A percentile compares a stretch with the other conserved stretches of the same genome.
Conservation (phyloP, 2,113 vertebrate genomes). For the Odontesthes bonariensis region DNA sequence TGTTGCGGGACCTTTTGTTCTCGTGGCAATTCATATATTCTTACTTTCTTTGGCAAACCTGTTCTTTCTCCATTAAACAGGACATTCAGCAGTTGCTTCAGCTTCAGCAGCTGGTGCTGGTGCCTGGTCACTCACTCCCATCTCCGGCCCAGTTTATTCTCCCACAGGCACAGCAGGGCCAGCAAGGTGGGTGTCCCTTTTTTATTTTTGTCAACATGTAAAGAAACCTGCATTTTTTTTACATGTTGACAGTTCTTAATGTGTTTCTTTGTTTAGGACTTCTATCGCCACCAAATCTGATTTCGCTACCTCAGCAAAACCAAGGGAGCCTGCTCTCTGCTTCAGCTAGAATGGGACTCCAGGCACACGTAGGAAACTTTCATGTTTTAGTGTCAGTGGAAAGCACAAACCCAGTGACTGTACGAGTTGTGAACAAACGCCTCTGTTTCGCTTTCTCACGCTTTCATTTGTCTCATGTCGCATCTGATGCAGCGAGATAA, state of each 20-base stretch:
- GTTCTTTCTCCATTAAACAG: slow-evolving; percentile 62
- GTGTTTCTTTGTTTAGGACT: slow-evolving; percentile 80
- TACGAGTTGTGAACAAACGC: slow-evolving; percentile 8
- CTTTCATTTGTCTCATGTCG: slow-evolving; percentile 21
- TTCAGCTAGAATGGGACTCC: slow-evolving; percentile 86
- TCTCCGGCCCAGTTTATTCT: slow-evolving; percentile 92
- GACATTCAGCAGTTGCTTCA: slow-evolving; percentile 94
- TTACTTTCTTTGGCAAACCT: not conserved
- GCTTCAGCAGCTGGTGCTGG: slow-evolving; percentile 91
- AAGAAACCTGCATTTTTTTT: not conserved
- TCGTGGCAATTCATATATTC: not conserved
- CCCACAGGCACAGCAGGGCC: slow-evolving; percentile 90
- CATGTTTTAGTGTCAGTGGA: slow-evolving; percentile 28
- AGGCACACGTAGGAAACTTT: slow-evolving; percentile 85
- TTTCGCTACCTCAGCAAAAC: slow-evolving; percentile 97
- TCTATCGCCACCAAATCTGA: slow-evolving; percentile 92
- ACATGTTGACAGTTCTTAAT: not conserved
- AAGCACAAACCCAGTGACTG: slow-evolving; percentile 8
- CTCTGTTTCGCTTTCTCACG: slow-evolving; percentile 28
- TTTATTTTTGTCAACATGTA: not conserved
- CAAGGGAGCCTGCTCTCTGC: slow-evolving; percentile 90
- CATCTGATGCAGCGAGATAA: slow-evolving; percentile 82
- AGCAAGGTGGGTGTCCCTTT: slow-evolving; percentile 85
- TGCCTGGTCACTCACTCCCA: slow-evolving; percentile 89
- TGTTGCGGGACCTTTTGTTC: not conserved